A percentile compares a stretch with the other conserved stretches of the same genome.
Conservation (phyloP, 2,113 vertebrate species). For the Melanotaenia duboulayi region DNA sequence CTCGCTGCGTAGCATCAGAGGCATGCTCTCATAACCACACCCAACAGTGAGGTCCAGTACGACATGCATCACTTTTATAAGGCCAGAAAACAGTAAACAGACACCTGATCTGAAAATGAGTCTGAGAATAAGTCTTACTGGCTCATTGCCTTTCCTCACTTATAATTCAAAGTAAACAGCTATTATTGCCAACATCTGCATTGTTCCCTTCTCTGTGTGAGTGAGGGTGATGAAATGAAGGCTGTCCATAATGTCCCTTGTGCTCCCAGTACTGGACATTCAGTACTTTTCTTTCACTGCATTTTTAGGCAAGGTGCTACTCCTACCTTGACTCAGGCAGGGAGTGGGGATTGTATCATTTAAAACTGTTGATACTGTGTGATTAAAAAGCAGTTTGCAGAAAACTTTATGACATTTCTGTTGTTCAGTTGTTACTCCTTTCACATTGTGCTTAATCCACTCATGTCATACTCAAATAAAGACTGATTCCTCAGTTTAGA, state of each 20-base stretch:
- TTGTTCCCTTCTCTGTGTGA: background rate
- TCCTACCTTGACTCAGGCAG: constrained; percentile 35
- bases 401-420: constrained; percentile 31
- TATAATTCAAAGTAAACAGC: constrained; percentile 3
- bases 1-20: background rate
- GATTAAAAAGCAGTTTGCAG: background rate
- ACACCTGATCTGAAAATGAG: constrained; percentile 11
- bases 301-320: constrained; percentile 27
- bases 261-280: constrained; percentile 9
- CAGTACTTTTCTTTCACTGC: constrained; percentile 26
- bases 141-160: background rate
- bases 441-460: constrained; percentile 3
- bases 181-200: background rate
- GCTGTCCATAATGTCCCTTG: too few species aligned
- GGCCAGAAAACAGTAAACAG: background rate
- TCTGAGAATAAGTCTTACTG: too few species aligned
- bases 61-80: background rate
- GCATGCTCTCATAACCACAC: background rate
- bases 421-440: too few species aligned
- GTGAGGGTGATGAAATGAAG: constrained; percentile 18
- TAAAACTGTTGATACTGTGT: constrained; percentile 33
- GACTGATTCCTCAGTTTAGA: background rate
- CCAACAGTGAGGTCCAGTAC: background rate
- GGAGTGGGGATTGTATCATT: constrained; percentile 5
- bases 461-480: background rate